Evolutionary conservation across 2,113 vertebrate species (phyloP).

Genomic region (pig (Sus scrofa)): DNA sequence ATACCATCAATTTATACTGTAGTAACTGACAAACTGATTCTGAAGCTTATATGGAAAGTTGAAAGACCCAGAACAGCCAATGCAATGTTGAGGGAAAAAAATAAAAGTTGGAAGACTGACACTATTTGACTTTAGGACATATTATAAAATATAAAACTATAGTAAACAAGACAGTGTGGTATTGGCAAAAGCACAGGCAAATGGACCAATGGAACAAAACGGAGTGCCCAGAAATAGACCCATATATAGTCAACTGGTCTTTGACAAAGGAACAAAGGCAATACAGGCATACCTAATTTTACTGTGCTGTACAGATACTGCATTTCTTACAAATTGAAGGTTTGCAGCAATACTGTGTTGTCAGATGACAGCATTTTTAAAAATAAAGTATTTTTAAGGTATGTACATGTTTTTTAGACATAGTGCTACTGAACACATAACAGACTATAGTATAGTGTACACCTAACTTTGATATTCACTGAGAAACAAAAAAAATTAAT

Average conservation of each 20-base stretch:
- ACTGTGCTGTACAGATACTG: background rate
- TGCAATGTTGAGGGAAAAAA: background rate
- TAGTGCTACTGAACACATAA: background rate
- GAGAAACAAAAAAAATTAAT: background rate
- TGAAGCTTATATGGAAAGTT: background rate
- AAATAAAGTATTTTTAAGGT: background rate
- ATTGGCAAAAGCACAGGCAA: background rate
- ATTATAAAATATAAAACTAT: background rate
- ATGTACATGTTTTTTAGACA: background rate
- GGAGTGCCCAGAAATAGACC: background rate
- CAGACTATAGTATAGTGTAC: background rate
- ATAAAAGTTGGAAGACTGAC: background rate
- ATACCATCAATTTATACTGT: background rate
- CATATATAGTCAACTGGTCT: background rate
- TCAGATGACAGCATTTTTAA: background rate
- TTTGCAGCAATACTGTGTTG: background rate
- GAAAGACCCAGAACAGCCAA: background rate
- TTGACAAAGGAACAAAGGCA: background rate
- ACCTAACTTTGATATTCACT: background rate
- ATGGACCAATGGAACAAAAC: background rate
- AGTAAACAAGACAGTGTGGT: background rate
- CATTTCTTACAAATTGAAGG: background rate
- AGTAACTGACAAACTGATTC: background rate
- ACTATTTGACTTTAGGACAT: background rate
- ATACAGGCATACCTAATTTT: background rate